These are phyloP conservation scores for Pteronotus mesoamericanus DNA, from an alignment of 2,797 vertebrate species.

Conservation along the genomic window DNA sequence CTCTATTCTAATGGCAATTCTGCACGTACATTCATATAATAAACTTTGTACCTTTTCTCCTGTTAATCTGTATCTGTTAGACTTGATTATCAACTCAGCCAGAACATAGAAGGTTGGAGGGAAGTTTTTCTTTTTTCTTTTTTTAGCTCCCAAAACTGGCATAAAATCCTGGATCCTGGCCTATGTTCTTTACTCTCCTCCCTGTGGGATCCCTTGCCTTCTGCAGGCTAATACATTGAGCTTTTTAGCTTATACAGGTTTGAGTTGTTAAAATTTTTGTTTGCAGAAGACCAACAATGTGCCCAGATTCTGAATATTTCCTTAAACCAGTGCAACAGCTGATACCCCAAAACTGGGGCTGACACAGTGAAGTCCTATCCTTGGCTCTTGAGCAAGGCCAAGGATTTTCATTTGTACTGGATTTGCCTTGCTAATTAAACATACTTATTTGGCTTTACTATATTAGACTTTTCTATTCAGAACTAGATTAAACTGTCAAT, in stretches of 20 bases:
- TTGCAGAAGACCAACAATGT: background rate
- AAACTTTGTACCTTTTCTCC: background rate
- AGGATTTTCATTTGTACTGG: conserved; percentile 17
- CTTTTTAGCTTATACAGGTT: background rate
- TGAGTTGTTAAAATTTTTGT: background rate
- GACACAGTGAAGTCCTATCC: background rate
- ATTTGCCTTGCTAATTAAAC: conserved; percentile 27
- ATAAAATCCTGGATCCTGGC: background rate
- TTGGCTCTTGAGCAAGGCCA: background rate
- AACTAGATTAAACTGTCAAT: conserved; percentile 78
- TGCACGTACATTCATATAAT: background rate
- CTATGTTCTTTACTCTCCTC: background rate
- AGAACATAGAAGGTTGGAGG: background rate
- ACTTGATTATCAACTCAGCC: background rate
- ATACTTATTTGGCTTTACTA: conserved; percentile 41
- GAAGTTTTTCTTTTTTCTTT: background rate
- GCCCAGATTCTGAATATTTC: background rate
- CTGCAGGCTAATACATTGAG: background rate
- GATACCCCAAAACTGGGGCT: background rate
- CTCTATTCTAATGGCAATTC: background rate
- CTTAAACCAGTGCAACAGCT: background rate
- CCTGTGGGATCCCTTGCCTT: background rate
- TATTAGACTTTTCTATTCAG: conserved; percentile 61
- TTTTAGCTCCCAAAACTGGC: background rate
- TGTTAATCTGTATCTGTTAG: background rate